Conservation (phyloP, 2,888 invertebrate genomes). For the Phyllotreta striolata region DNA sequence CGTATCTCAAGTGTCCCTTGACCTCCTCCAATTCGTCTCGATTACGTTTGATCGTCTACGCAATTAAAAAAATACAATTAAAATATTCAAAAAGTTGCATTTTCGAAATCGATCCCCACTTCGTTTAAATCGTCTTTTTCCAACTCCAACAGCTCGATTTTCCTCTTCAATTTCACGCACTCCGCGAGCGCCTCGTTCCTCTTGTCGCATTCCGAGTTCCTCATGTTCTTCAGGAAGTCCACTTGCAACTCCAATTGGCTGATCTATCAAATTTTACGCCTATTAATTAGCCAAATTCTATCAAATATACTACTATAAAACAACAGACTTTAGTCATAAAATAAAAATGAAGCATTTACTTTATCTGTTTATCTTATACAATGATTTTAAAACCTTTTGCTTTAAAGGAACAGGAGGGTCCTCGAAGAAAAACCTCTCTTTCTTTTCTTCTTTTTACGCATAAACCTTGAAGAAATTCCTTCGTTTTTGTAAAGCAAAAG, state of each 20-base stretch:
- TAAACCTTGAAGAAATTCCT: too few relatives aligned
- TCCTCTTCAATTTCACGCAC: constrained; percentile 40
- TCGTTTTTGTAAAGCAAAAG: too few relatives aligned
- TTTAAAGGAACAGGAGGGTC: too few relatives aligned
- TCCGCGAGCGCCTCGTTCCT: constrained; percentile 43
- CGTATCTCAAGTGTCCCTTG: constrained; percentile 39
- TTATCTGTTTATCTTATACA: too few relatives aligned
- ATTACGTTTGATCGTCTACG: constrained; percentile 38
- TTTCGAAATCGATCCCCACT: constrained; percentile 26
- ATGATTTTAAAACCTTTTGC: too few relatives aligned
- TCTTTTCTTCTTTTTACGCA: too few relatives aligned
- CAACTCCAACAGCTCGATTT: constrained; percentile 41
- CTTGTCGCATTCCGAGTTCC: constrained; percentile 66
- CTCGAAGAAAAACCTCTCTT: too few relatives aligned
- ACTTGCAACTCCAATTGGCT: constrained; percentile 66
- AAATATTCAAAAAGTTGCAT: constrained; percentile 1
- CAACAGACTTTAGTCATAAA: too few relatives aligned
- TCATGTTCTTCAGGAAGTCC: constrained; percentile 65
- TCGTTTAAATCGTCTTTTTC: constrained; percentile 40
- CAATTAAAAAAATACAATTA: constrained; percentile 21
- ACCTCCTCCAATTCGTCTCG: constrained; percentile 35
- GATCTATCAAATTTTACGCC: constrained; percentile 49
- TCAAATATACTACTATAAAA: too few relatives aligned
- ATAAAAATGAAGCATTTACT: too few relatives aligned
- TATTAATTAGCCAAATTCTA: not conserved